Base-by-base conservation (phyloP, 2,113 vertebrate species). In the Hippoglossus stenolepis region DNA sequence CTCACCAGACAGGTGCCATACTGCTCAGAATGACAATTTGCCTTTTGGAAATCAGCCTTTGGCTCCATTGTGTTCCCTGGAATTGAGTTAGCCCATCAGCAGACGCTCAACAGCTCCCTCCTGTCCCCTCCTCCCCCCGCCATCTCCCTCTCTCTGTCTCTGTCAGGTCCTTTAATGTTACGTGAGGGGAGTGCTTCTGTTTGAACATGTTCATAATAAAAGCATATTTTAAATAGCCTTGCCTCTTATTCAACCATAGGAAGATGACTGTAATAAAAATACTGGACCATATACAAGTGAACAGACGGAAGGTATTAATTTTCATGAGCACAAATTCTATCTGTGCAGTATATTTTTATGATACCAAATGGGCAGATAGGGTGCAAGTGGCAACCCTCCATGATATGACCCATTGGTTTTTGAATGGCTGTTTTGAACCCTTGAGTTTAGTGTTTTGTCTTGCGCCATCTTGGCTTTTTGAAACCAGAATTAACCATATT, bases 1-100 rank as follows among this genome's bases (percentile, higher is more conserved):
- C 89, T 85, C 85, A 83, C 56, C 73, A 87, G 89, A 91, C 85
- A 88, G 87, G 78, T 90, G 83, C 78, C 59, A 74, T 53, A 65
- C 84, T 62, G 70, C 83, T 85, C 79, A 83, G 82, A 91, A 91
- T 91, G 78, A 86, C 85, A 89, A 91, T 92, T 88, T 91, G 77
- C 79, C 86, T 90, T 90, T 92, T 89, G 79, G 83, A 93, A 90
- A 91, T 90, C 77, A 83, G 84, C 70, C 74, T 6, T 77, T 77
- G 75, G 65, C 84, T 84, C 77, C 77, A 85, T 91, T 91, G 87
- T 92, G 79, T 90, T 89, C 70, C 69, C 75, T 82, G 77, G 81
- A 87, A 92, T 89, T 86, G 86, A 86, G 80, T 92, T 85, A 88
- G 86, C 35, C 83, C 84, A 79, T 90, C 84, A 87, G 70, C 71